phyloP scores from a whole-genome alignment of 2,888 invertebrate genomes.

The Cantharis rufa region DNA sequence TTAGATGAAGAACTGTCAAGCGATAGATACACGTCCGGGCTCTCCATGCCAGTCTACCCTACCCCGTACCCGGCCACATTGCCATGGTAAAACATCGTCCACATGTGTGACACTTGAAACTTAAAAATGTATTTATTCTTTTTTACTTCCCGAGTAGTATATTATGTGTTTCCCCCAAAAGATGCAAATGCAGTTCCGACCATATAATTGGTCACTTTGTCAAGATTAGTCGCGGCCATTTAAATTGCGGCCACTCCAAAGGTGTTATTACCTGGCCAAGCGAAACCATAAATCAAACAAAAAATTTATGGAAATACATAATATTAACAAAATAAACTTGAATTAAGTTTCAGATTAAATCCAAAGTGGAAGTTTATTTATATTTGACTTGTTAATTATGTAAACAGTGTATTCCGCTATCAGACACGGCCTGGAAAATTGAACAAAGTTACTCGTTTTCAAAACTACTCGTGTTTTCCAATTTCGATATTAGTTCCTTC shows the following conservation, averaged over 20 bases:
- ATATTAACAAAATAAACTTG: not conserved
- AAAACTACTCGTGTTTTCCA: not conserved
- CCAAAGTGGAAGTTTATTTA: not conserved
- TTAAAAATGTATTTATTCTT: not conserved
- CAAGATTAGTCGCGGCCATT: not conserved
- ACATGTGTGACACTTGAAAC: not conserved
- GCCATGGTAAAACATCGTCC: not conserved
- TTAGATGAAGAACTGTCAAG: conserved; percentile 11
- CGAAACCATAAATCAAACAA: not conserved
- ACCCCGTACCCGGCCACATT: not conserved
- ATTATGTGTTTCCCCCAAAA: not conserved
- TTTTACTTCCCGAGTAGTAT: not conserved
- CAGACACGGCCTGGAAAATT: not conserved
- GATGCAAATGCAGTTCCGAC: not conserved
- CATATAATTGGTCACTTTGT: not conserved
- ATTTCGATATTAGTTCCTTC: not conserved
- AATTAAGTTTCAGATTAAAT: not conserved
- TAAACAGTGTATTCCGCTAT: not conserved
- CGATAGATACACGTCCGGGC: not conserved
- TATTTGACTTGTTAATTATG: not conserved
- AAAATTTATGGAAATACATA: not conserved
- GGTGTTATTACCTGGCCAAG: not conserved
- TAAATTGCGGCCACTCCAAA: not conserved
- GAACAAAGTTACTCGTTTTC: not conserved
- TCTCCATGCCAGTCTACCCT: not conserved